phyloP scores from a whole-genome alignment of 2,888 invertebrate genomes.

The Biston betularia region DNA sequence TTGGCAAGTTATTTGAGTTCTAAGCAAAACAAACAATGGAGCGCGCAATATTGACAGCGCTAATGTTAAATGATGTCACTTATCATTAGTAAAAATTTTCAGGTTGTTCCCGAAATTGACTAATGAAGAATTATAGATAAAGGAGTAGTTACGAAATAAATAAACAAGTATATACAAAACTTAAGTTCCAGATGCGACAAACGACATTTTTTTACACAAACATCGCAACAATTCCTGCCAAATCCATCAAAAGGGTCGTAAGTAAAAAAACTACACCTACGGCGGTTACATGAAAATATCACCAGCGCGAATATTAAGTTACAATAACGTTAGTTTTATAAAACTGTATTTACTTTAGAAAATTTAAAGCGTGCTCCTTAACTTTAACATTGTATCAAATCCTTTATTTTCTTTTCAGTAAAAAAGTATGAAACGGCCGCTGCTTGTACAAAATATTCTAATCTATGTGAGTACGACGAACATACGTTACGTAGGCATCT shows the following conservation, averaged over 20 bases:
- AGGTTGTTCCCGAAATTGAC: slow-evolving; percentile 35
- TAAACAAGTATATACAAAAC: slow-evolving; percentile 69
- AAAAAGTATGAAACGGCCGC: slow-evolving; percentile 82
- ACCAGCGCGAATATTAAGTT: slow-evolving; percentile 70
- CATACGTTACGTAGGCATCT: slow-evolving; percentile 25
- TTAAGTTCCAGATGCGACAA: slow-evolving; percentile 50
- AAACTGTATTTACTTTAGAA: slow-evolving; percentile 62
- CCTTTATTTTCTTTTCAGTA: slow-evolving; percentile 68
- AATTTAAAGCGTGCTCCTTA: slow-evolving; percentile 81
- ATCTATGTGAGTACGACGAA: slow-evolving; percentile 44
- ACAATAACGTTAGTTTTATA: slow-evolving; percentile 62
- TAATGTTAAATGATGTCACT: too few relatives aligned
- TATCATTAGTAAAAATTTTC: too few relatives aligned
- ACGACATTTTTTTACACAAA: slow-evolving; percentile 54
- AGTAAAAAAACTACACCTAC: slow-evolving; percentile 41
- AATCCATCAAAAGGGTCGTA: slow-evolving; percentile 59
- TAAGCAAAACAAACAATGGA: too few relatives aligned
- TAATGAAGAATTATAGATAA: slow-evolving; percentile 48
- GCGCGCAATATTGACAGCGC: too few relatives aligned
- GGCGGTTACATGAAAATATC: slow-evolving; percentile 80
- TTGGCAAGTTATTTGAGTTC: too few relatives aligned
- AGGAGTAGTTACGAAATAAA: slow-evolving; percentile 59
- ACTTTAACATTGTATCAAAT: slow-evolving; percentile 78
- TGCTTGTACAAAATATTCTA: slow-evolving; percentile 72
- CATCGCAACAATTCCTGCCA: slow-evolving; percentile 66